These are phyloP conservation scores for Dysmachus trigonus DNA, from an alignment of 2,888 invertebrate species.

Conservation along the genomic window DNA sequence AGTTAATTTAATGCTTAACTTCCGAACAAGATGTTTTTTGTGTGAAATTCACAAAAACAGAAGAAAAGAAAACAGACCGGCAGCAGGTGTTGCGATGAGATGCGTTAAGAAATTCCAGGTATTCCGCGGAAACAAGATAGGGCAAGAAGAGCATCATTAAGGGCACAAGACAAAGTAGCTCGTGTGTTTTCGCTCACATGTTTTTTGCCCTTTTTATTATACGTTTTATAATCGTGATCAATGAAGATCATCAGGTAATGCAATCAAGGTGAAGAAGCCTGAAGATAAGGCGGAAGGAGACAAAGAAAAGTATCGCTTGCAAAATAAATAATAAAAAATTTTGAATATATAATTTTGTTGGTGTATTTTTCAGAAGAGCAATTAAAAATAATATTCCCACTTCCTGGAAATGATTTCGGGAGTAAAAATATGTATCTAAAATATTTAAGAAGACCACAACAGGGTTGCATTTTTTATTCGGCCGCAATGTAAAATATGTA, in stretches of 20 bases:
- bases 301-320: not conserved
- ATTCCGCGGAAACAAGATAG: slow-evolving; percentile 31
- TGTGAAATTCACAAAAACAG: not conserved
- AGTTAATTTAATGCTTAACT: slow-evolving; percentile 15
- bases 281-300: not conserved
- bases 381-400: not conserved
- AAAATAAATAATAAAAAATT: not conserved
- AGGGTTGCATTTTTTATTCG: too few relatives aligned
- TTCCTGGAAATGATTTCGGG: too few relatives aligned
- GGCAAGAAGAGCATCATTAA: slow-evolving; percentile 10
- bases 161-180: slow-evolving; percentile 33
- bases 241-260: not conserved
- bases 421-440: too few relatives aligned
- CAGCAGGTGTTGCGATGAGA: slow-evolving; percentile 20
- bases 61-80: not conserved
- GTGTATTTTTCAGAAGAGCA: not conserved
- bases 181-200: not conserved
- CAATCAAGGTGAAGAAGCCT: not conserved
- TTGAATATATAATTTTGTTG: not conserved
- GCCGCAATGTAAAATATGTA: too few relatives aligned
- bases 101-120: slow-evolving; percentile 30
- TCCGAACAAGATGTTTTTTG: slow-evolving; percentile 22
- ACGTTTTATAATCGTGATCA: not conserved
- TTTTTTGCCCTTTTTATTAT: not conserved
- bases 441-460: too few relatives aligned